These are phyloP conservation scores for Hoplostethus atlanticus DNA, from an alignment of 2,797 vertebrate genomes.

Conservation along the genomic window DNA sequence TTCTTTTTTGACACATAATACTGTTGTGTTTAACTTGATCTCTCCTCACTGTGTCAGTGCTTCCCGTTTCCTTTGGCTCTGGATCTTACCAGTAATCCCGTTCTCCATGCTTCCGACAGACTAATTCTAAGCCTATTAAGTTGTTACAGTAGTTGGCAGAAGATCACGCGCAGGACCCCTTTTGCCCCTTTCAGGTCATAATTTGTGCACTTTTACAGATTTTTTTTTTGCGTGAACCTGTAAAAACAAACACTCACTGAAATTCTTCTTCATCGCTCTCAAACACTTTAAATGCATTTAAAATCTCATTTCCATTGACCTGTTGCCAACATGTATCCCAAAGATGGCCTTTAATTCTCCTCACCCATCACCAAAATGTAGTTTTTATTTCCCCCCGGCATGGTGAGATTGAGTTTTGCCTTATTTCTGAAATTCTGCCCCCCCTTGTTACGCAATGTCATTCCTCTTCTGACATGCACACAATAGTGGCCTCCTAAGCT, in stretches of 20 bases:
- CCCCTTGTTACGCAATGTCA: not conserved
- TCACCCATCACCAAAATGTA: conserved; percentile 26
- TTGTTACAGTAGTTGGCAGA: conserved; percentile 67
- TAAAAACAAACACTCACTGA: conserved; percentile 48
- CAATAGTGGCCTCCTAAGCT: conserved; percentile 37
- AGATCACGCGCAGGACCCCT: conserved; percentile 55
- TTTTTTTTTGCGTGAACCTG: conserved; percentile 24
- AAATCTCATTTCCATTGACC: conserved; percentile 20
- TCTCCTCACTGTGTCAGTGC: conserved; percentile 73
- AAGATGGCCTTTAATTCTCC: conserved; percentile 33
- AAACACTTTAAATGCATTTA: not conserved
- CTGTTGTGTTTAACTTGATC: conserved; percentile 74
- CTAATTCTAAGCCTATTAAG: conserved; percentile 80
- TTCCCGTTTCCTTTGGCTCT: conserved; percentile 60
- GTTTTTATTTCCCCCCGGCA: conserved; percentile 29
- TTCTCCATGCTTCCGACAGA: conserved; percentile 73
- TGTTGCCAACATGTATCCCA: conserved; percentile 34
- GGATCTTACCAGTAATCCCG: conserved; percentile 73
- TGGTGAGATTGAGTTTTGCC: conserved; percentile 54
- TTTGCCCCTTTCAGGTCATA: conserved; percentile 69
- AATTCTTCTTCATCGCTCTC: conserved; percentile 17
- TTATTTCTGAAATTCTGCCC: conserved; percentile 55
- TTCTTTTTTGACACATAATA: conserved; percentile 57
- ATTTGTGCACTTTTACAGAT: conserved; percentile 53
- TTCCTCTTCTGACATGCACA: conserved; percentile 5